Conservation (phyloP, 2,113 vertebrate genomes). For the Melospiza georgiana region DNA sequence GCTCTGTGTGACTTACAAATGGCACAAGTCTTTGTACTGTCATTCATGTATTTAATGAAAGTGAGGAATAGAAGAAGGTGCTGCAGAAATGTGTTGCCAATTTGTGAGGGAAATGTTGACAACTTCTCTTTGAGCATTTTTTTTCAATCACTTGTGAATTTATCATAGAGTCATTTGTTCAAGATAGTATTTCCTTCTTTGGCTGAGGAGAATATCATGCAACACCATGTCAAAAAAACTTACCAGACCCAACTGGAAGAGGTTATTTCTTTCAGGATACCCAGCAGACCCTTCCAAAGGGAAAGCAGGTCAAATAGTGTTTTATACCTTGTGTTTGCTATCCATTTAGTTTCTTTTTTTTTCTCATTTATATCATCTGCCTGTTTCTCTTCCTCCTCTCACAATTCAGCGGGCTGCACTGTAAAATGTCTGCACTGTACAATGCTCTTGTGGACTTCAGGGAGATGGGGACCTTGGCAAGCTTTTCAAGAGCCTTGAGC, state of each 20-base stretch:
- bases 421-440: background rate
- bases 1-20: background rate
- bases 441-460: background rate
- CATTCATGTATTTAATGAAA: background rate
- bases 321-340: background rate
- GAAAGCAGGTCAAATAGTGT: background rate
- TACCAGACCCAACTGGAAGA: background rate
- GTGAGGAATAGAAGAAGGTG: background rate
- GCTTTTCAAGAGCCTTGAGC: background rate
- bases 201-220: background rate
- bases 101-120: constrained; percentile 15
- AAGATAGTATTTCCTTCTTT: background rate
- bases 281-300: background rate
- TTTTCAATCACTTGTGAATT: background rate
- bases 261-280: background rate
- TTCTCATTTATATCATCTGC: background rate
- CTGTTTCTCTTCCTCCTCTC: background rate
- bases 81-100: background rate
- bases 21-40: background rate
- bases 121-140: background rate
- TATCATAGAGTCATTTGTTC: constrained; percentile 3
- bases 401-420: background rate
- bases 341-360: background rate
- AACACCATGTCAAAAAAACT: background rate
- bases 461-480: background rate